These are phyloP conservation scores for Lathamus discolor DNA, from an alignment of 2,113 vertebrate species.

Conservation along the genomic window DNA sequence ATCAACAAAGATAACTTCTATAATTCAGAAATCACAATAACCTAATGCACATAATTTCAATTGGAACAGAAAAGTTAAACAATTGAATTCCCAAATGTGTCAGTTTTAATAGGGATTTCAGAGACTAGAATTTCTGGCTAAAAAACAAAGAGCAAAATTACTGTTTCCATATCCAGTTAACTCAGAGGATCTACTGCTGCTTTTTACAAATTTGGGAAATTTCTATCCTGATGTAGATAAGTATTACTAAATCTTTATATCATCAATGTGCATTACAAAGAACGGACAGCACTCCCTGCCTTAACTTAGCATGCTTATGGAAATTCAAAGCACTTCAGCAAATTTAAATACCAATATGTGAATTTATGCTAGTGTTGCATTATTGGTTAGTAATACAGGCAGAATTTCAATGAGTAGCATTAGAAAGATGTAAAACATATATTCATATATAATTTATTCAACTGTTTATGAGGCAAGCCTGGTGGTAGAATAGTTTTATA, in stretches of 20 bases:
- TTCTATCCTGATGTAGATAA: not conserved
- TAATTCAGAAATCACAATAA: not conserved
- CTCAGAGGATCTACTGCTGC: accelerated
- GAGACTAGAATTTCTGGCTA: not conserved
- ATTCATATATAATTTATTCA: slow-evolving; percentile 35
- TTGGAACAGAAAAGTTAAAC: not conserved
- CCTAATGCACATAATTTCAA: not conserved
- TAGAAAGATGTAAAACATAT: not conserved
- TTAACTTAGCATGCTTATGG: not conserved
- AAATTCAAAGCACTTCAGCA: not conserved
- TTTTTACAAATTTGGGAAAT: not conserved
- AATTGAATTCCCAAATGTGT: not conserved
- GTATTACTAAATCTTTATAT: not conserved
- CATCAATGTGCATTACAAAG: not conserved
- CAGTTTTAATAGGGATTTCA: not conserved
- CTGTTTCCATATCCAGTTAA: not conserved
- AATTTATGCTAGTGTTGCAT: not conserved
- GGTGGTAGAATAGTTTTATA: not conserved
- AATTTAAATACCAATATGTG: not conserved
- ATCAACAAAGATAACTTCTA: not conserved
- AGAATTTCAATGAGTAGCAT: not conserved
- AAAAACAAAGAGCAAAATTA: not conserved
- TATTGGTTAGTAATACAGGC: not conserved
- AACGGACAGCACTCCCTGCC: not conserved
- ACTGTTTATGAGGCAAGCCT: not conserved